Conservation (phyloP, 2,888 invertebrate species). For the Drosophila histrio region DNA sequence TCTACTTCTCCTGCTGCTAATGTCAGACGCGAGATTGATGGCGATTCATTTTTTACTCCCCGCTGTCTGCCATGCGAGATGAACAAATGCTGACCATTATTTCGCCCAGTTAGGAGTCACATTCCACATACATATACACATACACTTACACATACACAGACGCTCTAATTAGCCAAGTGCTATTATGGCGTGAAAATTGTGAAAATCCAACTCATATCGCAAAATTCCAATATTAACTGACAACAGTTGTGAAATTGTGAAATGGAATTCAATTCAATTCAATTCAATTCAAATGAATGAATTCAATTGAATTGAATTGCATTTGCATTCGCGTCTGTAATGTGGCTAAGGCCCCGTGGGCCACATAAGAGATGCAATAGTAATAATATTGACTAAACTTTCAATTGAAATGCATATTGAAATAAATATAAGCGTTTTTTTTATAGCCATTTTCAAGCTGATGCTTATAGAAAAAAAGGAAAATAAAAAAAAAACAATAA, state of each 20-base stretch:
- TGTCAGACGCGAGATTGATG: slow-evolving; percentile 70
- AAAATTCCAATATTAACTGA: slow-evolving; percentile 18
- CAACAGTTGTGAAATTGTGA: slow-evolving; percentile 12
- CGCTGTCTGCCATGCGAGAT: slow-evolving; percentile 56
- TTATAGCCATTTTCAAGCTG: slow-evolving; percentile 19
- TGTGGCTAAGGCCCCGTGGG: neutral
- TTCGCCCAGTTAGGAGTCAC: slow-evolving; percentile 28
- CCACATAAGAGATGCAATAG: slow-evolving; percentile 19
- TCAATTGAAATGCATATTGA: slow-evolving; percentile 45
- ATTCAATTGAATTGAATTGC: slow-evolving; percentile 15
- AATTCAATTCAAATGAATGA: too few relatives aligned
- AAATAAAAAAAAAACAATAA: neutral
- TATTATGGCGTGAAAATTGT: slow-evolving; percentile 6
- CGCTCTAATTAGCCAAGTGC: slow-evolving; percentile 53
- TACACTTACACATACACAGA: neutral
- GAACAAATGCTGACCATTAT: slow-evolving; percentile 63
- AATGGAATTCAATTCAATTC: slow-evolving; percentile 7
- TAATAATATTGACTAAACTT: slow-evolving; percentile 48
- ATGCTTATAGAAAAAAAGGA: slow-evolving; percentile 5
- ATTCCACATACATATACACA: slow-evolving; percentile 5
- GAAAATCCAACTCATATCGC: neutral
- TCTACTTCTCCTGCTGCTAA: slow-evolving; percentile 34
- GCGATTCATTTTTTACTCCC: slow-evolving; percentile 64
- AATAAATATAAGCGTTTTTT: slow-evolving; percentile 34
- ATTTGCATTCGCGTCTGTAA: slow-evolving; percentile 11